Percentiles rank a stretch among this genome's conserved stretches.
These are phyloP conservation scores for Dromaius novaehollandiae DNA, from an alignment of 2,113 vertebrate species.

Conservation along the genomic window DNA sequence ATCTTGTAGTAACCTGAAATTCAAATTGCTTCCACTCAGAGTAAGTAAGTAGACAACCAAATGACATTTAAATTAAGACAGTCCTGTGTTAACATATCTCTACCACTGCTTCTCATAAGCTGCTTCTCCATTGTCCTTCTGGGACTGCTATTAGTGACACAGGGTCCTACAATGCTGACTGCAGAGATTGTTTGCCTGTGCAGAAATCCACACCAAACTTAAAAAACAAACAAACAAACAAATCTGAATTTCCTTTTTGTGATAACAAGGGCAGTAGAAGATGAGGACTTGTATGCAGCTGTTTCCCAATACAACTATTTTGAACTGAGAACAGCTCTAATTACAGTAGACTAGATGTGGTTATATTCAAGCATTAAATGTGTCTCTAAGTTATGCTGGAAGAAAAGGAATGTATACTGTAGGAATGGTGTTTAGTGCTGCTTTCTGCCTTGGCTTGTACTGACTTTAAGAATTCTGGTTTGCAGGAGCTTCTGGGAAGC, in stretches of 20 bases:
- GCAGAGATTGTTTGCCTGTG: not conserved
- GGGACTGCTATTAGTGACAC: not conserved
- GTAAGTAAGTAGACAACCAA: not conserved
- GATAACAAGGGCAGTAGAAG: not conserved
- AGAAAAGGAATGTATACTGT: not conserved
- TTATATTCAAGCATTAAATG: not conserved
- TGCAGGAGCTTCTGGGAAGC: not conserved
- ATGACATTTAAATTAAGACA: not conserved
- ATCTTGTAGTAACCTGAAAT: not conserved
- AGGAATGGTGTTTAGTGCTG: not conserved
- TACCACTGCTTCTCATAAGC: not conserved
- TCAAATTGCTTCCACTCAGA: not conserved
- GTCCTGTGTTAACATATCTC: not conserved
- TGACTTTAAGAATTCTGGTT: not conserved
- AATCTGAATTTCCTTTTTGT: not conserved
- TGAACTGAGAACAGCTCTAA: not conserved
- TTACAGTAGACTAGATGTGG: not conserved
- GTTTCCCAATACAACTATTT: not conserved
- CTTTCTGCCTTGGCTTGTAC: fast-evolving
- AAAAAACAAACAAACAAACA: not conserved
- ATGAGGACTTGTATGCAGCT: not conserved
- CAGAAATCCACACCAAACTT: not conserved
- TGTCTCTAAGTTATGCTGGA: not conserved
- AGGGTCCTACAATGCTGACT: not conserved
- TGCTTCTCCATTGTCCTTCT: conserved; percentile 5